phyloP scores from a whole-genome alignment of 2,888 invertebrate species.

The Ellobium chinense region DNA sequence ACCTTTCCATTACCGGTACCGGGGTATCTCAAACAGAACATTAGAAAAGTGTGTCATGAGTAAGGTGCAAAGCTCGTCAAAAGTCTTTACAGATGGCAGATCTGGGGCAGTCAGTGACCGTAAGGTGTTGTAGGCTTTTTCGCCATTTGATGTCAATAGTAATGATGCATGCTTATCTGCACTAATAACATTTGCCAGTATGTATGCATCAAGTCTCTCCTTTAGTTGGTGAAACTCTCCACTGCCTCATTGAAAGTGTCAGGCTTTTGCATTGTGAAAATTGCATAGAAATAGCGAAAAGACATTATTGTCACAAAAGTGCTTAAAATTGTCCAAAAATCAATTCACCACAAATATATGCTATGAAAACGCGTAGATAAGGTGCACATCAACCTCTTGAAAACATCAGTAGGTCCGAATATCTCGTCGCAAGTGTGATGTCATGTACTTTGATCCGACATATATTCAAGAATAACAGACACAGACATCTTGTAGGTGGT shows the following conservation, averaged over 20 bases:
- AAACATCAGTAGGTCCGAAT: background rate
- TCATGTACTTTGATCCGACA: too few species aligned
- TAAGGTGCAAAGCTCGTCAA: background rate
- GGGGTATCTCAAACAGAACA: too few species aligned
- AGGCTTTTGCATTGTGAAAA: background rate
- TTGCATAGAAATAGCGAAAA: background rate
- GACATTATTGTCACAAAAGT: too few species aligned
- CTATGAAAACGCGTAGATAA: background rate
- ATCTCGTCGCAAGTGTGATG: background rate
- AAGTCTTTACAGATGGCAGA: background rate
- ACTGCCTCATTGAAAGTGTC: background rate
- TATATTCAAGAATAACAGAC: too few species aligned
- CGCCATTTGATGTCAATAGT: background rate
- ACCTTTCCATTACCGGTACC: background rate
- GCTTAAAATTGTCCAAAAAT: too few species aligned
- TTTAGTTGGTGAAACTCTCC: background rate
- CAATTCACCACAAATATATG: background rate
- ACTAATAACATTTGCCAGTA: background rate
- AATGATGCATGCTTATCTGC: background rate
- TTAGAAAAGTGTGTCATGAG: background rate
- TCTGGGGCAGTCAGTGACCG: background rate
- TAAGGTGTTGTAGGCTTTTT: background rate
- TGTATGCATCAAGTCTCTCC: background rate
- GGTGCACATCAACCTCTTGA: background rate
- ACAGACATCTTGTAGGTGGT: too few species aligned